Evolutionary conservation across 92 coral and sea anemone species (phyloP).

Genomic region (Siderastrea radians): DNA sequence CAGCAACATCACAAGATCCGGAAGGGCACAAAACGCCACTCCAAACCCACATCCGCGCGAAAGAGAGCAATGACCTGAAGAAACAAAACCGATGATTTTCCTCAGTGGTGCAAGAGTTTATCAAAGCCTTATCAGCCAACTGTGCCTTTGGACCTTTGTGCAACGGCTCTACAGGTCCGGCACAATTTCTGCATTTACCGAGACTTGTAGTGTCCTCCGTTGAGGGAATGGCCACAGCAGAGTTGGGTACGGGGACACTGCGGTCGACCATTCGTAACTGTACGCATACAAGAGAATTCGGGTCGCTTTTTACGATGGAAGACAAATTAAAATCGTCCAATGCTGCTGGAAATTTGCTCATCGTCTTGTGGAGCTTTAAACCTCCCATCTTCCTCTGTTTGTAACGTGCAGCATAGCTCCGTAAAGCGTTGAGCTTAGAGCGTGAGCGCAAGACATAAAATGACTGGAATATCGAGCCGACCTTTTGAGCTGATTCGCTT

Average conservation of each 20-base stretch:
- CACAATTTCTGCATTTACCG: slow-evolving; percentile 51
- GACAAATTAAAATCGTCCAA: slow-evolving; percentile 3
- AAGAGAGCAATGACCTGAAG: slow-evolving; percentile 91
- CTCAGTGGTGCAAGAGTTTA: slow-evolving; percentile 82
- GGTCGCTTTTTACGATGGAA: slow-evolving; percentile 14
- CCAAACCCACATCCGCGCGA: slow-evolving; percentile 94
- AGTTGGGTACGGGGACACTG: slow-evolving; percentile 82
- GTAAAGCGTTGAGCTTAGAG: slow-evolving; percentile 45
- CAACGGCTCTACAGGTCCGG: slow-evolving; percentile 92
- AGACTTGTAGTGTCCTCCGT: slow-evolving; percentile 65
- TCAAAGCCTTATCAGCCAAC: slow-evolving; percentile 37
- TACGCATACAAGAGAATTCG: slow-evolving; percentile 73
- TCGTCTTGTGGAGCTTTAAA: neutral
- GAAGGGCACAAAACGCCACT: slow-evolving; percentile 85
- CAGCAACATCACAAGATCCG: slow-evolving; percentile 78
- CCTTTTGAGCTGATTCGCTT: neutral
- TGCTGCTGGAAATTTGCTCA: neutral
- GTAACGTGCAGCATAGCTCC: slow-evolving; percentile 19
- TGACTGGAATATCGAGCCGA: neutral
- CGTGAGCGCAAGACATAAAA: slow-evolving; percentile 64
- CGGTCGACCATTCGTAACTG: slow-evolving; percentile 79
- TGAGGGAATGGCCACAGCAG: slow-evolving; percentile 84
- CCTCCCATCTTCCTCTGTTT: neutral
- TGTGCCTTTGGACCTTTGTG: slow-evolving; percentile 74
- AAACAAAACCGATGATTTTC: slow-evolving; percentile 88